phyloP scores from a whole-genome alignment of 2,888 invertebrate genomes.

The Aphodius sticticus region DNA sequence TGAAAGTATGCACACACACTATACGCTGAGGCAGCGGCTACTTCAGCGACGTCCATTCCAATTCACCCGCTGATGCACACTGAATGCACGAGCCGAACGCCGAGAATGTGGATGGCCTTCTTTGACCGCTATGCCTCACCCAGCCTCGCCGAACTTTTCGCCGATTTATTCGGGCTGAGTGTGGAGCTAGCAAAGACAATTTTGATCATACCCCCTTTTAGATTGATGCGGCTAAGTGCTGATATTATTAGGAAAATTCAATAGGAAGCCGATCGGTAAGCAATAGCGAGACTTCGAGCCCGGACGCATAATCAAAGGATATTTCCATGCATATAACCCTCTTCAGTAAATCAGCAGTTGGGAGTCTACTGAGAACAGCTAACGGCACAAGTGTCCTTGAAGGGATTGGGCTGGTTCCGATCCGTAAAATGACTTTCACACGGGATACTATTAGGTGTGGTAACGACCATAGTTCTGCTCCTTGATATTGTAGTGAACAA shows the following conservation, averaged over 20 bases:
- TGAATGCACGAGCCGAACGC: no score
- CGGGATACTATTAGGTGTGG: not conserved
- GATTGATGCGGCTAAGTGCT: not conserved
- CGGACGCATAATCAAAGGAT: not conserved
- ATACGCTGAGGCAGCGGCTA: no score
- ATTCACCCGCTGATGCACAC: no score
- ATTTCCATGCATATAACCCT: not conserved
- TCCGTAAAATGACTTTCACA: not conserved
- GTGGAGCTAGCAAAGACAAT: no score
- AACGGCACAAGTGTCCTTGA: not conserved
- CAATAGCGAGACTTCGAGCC: not conserved
- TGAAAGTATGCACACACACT: no score
- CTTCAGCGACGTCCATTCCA: no score
- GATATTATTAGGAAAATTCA: not conserved
- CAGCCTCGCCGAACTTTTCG: no score
- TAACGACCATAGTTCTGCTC: not conserved
- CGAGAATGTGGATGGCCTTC: no score
- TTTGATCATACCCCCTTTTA: no score
- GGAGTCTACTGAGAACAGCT: not conserved
- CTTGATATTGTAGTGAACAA: not conserved
- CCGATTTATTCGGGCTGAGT: no score
- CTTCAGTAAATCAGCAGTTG: not conserved
- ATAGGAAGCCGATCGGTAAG: not conserved
- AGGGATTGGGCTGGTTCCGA: not conserved
- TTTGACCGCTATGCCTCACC: no score